phyloP scores from a whole-genome alignment of 2,113 vertebrate genomes.

The Caloenas nicobarica region DNA sequence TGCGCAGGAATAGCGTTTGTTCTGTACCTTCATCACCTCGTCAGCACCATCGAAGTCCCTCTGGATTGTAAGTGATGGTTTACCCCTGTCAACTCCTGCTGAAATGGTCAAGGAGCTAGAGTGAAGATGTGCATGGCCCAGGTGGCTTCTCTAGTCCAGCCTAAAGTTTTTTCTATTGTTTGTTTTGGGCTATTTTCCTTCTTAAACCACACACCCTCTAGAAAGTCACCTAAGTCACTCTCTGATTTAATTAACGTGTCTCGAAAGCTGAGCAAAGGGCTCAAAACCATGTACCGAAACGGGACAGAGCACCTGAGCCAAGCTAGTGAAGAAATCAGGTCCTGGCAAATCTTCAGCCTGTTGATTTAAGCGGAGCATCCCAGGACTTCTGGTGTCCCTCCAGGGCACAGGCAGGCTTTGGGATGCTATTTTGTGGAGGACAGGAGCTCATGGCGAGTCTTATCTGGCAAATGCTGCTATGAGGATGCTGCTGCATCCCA shows the following conservation, averaged over 20 bases:
- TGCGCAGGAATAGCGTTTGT: constrained; percentile 66
- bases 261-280: background rate
- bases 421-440: background rate
- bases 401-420: background rate
- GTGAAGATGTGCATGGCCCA: background rate
- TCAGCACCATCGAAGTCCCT: constrained; percentile 86
- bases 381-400: background rate
- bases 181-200: background rate
- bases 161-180: background rate
- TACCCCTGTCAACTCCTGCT: rapidly evolving
- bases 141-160: background rate
- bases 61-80: constrained; percentile 84
- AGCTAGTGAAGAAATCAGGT: background rate
- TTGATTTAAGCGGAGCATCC: background rate
- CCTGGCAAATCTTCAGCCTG: background rate
- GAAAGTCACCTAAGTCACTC: background rate
- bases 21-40: constrained; percentile 76
- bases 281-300: background rate
- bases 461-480: background rate
- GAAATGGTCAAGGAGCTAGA: background rate
- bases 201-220: background rate
- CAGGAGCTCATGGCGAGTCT: background rate
- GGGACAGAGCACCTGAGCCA: background rate
- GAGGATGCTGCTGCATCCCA: background rate
- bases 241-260: background rate